These are phyloP conservation scores for Cervus canadensis DNA, from an alignment of 2,113 vertebrate species.

Conservation along the genomic window DNA sequence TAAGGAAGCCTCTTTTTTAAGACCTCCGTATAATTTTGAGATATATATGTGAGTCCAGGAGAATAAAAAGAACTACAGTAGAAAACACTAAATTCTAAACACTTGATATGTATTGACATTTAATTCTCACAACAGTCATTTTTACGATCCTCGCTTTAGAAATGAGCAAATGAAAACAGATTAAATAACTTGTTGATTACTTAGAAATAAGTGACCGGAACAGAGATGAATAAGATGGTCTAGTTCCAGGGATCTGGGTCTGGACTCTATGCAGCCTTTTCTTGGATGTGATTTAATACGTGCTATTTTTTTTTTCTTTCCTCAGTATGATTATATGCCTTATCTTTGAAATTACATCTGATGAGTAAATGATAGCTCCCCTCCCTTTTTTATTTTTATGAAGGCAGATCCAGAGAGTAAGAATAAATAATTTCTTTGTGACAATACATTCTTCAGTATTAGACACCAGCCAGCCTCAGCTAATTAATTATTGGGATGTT, in stretches of 20 bases:
- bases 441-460: not conserved
- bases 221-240: not conserved
- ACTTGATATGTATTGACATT: not conserved
- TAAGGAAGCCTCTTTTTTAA: not conserved
- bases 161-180: not conserved
- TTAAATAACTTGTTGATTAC: not conserved
- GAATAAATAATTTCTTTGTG: not conserved
- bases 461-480: not conserved
- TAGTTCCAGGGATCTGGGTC: not conserved
- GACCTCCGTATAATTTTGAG: not conserved
- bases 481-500: not conserved
- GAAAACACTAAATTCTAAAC: not conserved
- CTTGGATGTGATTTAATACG: not conserved
- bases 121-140: not conserved
- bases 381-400: not conserved
- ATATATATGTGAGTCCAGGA: not conserved
- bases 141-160: not conserved
- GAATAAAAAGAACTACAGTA: not conserved
- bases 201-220: not conserved
- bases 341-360: conserved; percentile 19
- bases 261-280: not conserved
- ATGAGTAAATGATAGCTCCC: not conserved
- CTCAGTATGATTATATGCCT: not conserved
- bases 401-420: not conserved
- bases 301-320: not conserved